These are phyloP conservation scores for Lepus americanus DNA, from an alignment of 2,113 vertebrate genomes.

Conservation along the genomic window DNA sequence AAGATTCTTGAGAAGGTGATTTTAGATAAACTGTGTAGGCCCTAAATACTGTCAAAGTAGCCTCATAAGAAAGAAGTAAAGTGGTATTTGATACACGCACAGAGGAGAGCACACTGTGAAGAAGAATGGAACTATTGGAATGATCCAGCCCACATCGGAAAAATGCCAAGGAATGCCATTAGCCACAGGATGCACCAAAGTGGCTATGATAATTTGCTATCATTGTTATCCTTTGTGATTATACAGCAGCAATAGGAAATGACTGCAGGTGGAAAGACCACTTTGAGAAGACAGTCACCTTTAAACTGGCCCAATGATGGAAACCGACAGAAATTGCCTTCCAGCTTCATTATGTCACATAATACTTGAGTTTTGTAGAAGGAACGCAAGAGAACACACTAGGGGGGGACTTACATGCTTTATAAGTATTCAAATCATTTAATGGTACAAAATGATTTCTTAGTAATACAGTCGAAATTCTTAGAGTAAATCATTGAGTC, in stretches of 20 bases:
- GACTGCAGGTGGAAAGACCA: neutral
- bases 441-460: constrained; percentile 65
- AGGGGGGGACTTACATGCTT: constrained; percentile 23
- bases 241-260: neutral
- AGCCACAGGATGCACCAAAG: neutral
- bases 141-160: neutral
- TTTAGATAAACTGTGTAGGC: neutral
- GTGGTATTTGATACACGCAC: neutral
- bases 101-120: neutral
- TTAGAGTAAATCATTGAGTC: constrained; percentile 65
- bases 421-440: constrained; percentile 56
- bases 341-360: constrained; percentile 9
- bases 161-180: neutral
- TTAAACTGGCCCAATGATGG: neutral
- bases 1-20: neutral
- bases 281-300: neutral
- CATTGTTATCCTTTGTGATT: neutral
- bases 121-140: neutral
- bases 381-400: constrained; percentile 21
- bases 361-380: constrained; percentile 7
- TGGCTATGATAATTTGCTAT: neutral
- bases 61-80: neutral
- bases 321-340: constrained; percentile 45
- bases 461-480: constrained; percentile 61
- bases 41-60: neutral